Base-by-base conservation (phyloP, 2,888 invertebrate species). In the Drosophila siamana region DNA sequence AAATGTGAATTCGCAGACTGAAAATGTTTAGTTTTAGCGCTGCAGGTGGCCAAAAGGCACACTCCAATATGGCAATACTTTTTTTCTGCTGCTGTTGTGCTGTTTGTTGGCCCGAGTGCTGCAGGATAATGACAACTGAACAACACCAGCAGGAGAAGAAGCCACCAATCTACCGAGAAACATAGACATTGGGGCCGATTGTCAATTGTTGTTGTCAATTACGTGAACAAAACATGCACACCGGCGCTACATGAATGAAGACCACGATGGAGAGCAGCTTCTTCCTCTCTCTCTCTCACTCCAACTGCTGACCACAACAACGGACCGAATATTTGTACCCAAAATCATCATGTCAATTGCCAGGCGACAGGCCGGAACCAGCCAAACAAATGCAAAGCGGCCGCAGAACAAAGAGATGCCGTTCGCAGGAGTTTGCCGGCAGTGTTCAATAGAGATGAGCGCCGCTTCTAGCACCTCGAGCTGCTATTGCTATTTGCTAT, bases 201-300 rank as follows among this genome's bases (percentile, higher is more conserved):
- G 82, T 79, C 83, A 73, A 88, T 85, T 85, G 82, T 79, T 82
- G 86, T 83, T 83, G 86, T 86, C 82, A 83, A 86, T 83, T 83
- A 83, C 68, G 84, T 70, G 77, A 80, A 83, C 88, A 83, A 83
- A 88, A 83, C 88, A 83, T 83, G 80, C 78, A 77, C 74, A 74
- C 74, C 64, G 60, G 2, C 43, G 26, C 22, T 62, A 47, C 59
- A 57, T 71, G 72, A 66, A 74, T 71, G 57, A 46, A 55, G 16
- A 9, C 16, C 36, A 55, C 71, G 55, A 50, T 19, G 46, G n/a
- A 33, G 33, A 28, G 22, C 28, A 7, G 4, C 22, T 19, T 26
- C 30, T 30, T 3, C 0, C 28, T 9, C 11, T 2, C 28, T 28
- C 2, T 28, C 28, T 28, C 28, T 11, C 19, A 2, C 38, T 55